Evolutionary conservation across 2,797 vertebrate species (phyloP).

Genomic region (Bradypodion pumilum): DNA sequence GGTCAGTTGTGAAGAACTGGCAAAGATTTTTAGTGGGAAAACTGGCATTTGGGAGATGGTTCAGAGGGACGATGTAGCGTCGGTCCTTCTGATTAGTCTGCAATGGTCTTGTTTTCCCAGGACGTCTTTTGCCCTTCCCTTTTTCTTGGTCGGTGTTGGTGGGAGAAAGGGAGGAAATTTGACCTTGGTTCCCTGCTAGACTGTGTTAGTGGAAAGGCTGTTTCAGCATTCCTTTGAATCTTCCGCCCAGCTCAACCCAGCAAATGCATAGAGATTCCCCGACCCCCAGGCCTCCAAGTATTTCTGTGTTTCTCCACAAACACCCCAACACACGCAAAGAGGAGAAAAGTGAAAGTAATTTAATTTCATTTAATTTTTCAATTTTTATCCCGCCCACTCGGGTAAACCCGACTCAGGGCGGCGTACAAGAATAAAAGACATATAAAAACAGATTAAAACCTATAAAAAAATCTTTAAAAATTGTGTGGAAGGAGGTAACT

Average conservation of each 20-base stretch:
- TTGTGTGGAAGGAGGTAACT: neutral
- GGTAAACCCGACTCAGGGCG: too few species aligned
- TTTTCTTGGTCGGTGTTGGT: neutral
- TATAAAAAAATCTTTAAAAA: too few species aligned
- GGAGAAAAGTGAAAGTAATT: neutral
- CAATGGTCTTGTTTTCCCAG: constrained; percentile 3
- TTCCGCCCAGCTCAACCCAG: neutral
- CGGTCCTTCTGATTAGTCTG: neutral
- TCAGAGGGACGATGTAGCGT: neutral
- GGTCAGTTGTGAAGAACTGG: neutral
- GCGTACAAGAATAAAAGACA: too few species aligned
- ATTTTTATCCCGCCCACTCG: too few species aligned
- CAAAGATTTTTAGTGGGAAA: neutral
- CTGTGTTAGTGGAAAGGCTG: neutral
- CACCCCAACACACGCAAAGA: too few species aligned
- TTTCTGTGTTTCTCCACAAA: neutral
- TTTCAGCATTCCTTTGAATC: constrained; percentile 9
- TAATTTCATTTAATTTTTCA: too few species aligned
- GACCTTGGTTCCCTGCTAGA: neutral
- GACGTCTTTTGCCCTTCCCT: neutral
- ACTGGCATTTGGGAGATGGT: neutral
- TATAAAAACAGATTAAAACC: too few species aligned
- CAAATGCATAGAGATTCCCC: neutral
- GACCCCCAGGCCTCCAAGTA: neutral
- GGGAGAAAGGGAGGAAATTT: neutral